Percentiles rank a stretch among this genome's conserved stretches.
Conservation (phyloP, 2,113 vertebrate species). For the Phyllopteryx taeniolatus region DNA sequence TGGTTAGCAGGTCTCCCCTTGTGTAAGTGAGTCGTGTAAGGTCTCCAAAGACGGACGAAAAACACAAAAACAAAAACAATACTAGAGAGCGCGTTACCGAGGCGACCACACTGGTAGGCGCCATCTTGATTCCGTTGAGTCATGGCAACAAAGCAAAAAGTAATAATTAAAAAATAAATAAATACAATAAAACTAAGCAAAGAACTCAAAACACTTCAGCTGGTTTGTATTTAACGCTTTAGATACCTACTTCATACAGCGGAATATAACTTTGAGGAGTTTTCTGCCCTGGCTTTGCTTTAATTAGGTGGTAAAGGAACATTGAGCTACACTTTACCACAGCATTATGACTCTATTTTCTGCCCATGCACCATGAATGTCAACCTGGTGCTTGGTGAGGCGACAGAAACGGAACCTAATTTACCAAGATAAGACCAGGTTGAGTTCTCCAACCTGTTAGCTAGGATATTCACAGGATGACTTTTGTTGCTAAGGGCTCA, state of each 20-base stretch:
- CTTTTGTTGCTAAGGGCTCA: constrained; percentile 50
- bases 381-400: background rate
- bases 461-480: constrained; percentile 28
- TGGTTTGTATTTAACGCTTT: background rate
- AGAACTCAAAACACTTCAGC: background rate
- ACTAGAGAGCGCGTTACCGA: too few species aligned
- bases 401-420: constrained; percentile 9
- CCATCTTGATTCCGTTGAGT: too few species aligned
- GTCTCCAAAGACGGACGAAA: too few species aligned
- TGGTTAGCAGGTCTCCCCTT: too few species aligned
- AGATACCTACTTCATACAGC: constrained; percentile 1
- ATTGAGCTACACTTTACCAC: background rate
- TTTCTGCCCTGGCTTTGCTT: background rate
- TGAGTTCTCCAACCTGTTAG: constrained; percentile 41
- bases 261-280: background rate
- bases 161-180: too few species aligned
- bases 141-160: background rate
- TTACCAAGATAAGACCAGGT: constrained; percentile 17
- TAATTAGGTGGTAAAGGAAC: constrained; percentile 10
- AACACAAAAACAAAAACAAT: too few species aligned
- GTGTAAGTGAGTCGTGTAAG: too few species aligned
- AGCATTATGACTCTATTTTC: background rate
- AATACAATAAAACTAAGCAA: background rate
- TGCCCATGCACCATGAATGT: constrained; percentile 3
- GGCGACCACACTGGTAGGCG: too few species aligned